Conservation (phyloP, 2,888 invertebrate species). For the Ectemnius continuus region DNA sequence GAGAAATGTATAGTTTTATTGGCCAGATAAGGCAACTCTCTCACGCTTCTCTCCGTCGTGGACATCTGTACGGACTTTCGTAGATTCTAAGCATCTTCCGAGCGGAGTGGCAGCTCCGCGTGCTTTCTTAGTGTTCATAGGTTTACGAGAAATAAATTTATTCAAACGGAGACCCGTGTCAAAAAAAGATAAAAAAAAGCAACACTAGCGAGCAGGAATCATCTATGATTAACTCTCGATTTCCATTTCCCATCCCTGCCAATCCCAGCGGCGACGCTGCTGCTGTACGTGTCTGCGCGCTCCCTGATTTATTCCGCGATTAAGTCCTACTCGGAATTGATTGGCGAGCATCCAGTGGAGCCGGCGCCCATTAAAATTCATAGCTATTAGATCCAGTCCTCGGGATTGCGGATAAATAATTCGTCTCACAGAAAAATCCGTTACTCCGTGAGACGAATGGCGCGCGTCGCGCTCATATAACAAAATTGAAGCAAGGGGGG, state of each 20-base stretch:
- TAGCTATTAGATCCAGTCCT: no score
- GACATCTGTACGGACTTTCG: constrained; percentile 67
- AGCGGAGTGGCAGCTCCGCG: constrained; percentile 67
- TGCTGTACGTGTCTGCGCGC: no score
- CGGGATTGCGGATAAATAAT: no score
- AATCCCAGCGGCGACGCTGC: neutral
- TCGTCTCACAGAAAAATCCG: no score
- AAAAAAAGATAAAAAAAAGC: constrained; percentile 32
- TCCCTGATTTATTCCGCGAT: no score
- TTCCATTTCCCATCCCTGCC: constrained; percentile 21
- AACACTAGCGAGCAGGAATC: constrained; percentile 37
- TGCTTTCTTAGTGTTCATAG: constrained; percentile 77
- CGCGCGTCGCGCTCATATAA: neutral
- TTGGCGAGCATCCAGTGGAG: no score
- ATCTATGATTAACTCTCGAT: constrained; percentile 27
- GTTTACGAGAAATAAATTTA: constrained; percentile 75
- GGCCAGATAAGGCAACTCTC: neutral
- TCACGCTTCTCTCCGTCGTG: constrained; percentile 30
- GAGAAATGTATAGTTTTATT: no score
- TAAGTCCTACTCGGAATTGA: no score
- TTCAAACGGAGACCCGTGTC: constrained; percentile 57
- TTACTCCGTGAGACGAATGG: no score
- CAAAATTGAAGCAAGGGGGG: neutral
- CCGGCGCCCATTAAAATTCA: no score
- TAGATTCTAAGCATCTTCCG: constrained; percentile 71